Percentiles rank a stretch among this genome's conserved stretches.
Conservation (phyloP, 2,888 invertebrate species). For the Protonemura montana region DNA sequence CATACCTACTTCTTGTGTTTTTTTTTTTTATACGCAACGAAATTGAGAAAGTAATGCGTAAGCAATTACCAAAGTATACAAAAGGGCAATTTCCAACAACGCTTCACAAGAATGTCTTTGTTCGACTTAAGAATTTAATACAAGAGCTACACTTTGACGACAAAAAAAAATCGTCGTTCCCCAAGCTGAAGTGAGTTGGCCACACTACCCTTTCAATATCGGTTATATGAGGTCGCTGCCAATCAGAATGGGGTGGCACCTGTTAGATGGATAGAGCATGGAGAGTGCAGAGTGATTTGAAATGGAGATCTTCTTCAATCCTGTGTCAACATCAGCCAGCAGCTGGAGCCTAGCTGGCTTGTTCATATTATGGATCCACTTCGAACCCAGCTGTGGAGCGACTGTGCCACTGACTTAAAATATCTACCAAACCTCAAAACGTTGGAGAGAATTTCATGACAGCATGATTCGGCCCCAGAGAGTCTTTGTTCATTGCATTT, state of each 20-base stretch:
- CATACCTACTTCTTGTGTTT: no score
- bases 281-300: slow-evolving; percentile 15
- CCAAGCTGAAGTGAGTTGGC: neutral
- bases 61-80: neutral
- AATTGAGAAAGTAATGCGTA: neutral
- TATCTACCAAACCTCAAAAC: neutral
- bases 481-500: neutral
- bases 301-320: slow-evolving; percentile 17
- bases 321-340: neutral
- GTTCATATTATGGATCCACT: neutral
- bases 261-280: neutral
- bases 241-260: neutral
- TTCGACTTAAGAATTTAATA: neutral
- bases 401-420: neutral
- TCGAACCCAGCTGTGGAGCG: neutral
- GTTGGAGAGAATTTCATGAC: neutral
- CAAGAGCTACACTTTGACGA: neutral
- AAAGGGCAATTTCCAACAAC: neutral
- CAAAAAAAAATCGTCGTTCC: neutral
- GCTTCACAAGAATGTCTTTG: neutral
- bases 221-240: neutral
- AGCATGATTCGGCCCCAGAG: neutral
- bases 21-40: neutral
- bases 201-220: neutral
- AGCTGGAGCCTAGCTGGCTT: neutral